These are phyloP conservation scores for Mus spretus DNA, from an alignment of 2,797 vertebrate genomes.

Conservation along the genomic window DNA sequence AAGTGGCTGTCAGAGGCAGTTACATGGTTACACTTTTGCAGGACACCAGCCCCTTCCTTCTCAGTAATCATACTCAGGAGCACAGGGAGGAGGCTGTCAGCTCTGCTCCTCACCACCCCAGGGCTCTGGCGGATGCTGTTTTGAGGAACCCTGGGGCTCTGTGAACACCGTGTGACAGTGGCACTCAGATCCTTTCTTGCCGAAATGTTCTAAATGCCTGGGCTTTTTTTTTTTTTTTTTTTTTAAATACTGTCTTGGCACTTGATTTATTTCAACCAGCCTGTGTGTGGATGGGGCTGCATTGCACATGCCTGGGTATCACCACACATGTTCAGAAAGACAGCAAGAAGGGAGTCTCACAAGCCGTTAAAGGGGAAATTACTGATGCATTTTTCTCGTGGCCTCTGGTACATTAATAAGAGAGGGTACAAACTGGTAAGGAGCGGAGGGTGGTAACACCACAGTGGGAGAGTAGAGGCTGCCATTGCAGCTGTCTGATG, in stretches of 20 bases:
- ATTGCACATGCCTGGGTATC: rapidly evolving
- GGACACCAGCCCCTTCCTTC: not conserved
- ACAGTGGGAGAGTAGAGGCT: slow-evolving; percentile 52
- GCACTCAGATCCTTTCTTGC: not conserved
- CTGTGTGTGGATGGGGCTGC: not conserved
- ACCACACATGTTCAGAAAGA: slow-evolving; percentile 37
- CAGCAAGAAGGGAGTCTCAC: slow-evolving; percentile 34
- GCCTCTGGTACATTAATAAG: slow-evolving; percentile 87
- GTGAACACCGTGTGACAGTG: not conserved
- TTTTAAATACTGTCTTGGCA: not conserved
- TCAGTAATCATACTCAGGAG: not conserved
- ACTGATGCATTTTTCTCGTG: slow-evolving; percentile 70
- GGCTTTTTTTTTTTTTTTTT: not conserved
- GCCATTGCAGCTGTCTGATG: slow-evolving; percentile 83
- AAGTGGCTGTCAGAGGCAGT: not conserved
- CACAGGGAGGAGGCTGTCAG: too few species aligned
- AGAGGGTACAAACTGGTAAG: slow-evolving; percentile 85
- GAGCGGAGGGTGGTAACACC: slow-evolving; percentile 69
- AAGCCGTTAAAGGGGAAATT: slow-evolving; percentile 67
- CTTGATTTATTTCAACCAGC: not conserved
- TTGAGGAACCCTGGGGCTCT: not conserved
- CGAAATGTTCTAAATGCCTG: not conserved
- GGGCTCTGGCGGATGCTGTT: not conserved
- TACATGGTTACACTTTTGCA: not conserved
- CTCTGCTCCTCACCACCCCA: not conserved